Base-by-base conservation (phyloP, 2,888 invertebrate genomes). In the Pristionchus mayeri region DNA sequence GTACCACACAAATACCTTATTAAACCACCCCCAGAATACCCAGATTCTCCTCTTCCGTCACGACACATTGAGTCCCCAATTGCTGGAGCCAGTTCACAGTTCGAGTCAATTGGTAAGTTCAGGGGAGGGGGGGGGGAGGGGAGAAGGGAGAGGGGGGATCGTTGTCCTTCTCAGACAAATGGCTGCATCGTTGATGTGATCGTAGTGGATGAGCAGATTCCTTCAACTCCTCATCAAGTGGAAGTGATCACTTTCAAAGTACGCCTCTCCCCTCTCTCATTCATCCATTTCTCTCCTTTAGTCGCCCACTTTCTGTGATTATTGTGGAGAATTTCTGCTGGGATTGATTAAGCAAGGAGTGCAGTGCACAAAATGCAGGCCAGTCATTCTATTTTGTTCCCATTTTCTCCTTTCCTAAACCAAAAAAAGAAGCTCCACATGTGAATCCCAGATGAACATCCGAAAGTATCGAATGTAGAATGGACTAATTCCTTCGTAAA, bases 271-370 rank as follows among this genome's bases (percentile, higher is more conserved):
- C 7, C 44, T 24, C 11, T 44, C 24, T 44, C 3, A 24, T 27
- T 76, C 27, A 24, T 44, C 48, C 50, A 54, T 6, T 54, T 34
- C 79, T 16, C 16, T 54, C 7, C 18, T 24, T 82, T 3, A 82
- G 63, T 44, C 82, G 37, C 93, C 93, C 21, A 93, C 93, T 4
- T 93, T 93, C 85, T 93, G 93, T 85, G 93, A 93, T 85, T 93
- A 91, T 84, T 93, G 93, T 86, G 93, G 93, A 21, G 93, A 93
- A 84, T 90, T 93, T 84, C 86, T 93, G 60, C 88, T 93, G n/a
- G 93, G 93, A 11, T 81, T 93, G 30, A 85, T 82, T 7, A 82
- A 82, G 48, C 82, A 82, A 63, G 82, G 82, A 63, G 21, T 82
- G 11, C 82, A 63, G 44, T 93, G 93, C 86, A 85, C n/a, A 57